phyloP scores from a whole-genome alignment of 2,888 invertebrate genomes.

The Phorcus lineatus region DNA sequence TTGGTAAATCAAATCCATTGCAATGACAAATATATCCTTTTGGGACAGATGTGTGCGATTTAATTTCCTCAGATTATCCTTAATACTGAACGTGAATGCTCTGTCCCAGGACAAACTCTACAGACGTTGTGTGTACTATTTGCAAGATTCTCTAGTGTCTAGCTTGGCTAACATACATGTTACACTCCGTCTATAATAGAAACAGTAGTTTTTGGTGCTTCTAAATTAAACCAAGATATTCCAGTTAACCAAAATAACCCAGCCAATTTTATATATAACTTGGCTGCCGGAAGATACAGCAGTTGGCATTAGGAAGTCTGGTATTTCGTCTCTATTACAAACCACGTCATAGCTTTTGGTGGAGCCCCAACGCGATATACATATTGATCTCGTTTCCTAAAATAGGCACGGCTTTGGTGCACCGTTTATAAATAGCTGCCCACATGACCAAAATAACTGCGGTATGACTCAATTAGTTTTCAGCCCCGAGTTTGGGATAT shows the following conservation, averaged over 20 bases:
- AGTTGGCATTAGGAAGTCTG: too few species aligned
- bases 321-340: background rate
- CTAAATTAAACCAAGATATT: slow-evolving; percentile 17
- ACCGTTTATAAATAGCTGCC: slow-evolving; percentile 23
- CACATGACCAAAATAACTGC: slow-evolving; percentile 37
- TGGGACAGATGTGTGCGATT: too few species aligned
- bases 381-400: slow-evolving; percentile 26
- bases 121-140: too few species aligned
- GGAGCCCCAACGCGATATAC: background rate
- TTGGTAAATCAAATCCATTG: background rate
- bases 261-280: slow-evolving; percentile 9
- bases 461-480: slow-evolving; percentile 36
- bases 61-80: too few species aligned
- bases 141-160: too few species aligned
- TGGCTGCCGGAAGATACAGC: background rate
- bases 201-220: slow-evolving; percentile 14
- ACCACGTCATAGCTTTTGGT: slow-evolving; percentile 2
- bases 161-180: too few species aligned
- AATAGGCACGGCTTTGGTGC: slow-evolving; percentile 29
- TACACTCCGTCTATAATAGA: background rate
- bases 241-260: slow-evolving; percentile 15
- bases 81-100: too few species aligned
- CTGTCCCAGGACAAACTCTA: too few species aligned
- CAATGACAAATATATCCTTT: too few species aligned
- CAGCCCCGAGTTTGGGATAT: background rate